Evolutionary conservation across 92 coral and sea anemone genomes (phyloP).

Genomic region (Paramuricea clavata): DNA sequence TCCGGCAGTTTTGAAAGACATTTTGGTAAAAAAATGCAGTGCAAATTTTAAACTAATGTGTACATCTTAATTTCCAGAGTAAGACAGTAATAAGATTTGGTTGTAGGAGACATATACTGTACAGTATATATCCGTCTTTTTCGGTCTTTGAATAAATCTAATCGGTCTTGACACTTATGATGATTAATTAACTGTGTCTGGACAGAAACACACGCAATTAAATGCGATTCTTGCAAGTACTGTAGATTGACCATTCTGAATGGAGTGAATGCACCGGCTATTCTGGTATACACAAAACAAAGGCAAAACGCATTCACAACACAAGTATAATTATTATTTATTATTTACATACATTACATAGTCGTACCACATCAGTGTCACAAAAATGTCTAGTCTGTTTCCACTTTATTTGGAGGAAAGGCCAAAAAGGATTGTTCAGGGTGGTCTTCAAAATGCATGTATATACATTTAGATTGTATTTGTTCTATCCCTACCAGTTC

Average conservation of each 20-base stretch:
- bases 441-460: slow-evolving; percentile 43
- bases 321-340: neutral
- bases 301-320: neutral
- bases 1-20: neutral
- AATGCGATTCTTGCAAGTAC: too few species aligned
- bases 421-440: slow-evolving; percentile 48
- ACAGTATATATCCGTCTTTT: too few species aligned
- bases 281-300: neutral
- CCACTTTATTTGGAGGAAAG: slow-evolving; percentile 45
- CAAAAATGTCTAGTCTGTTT: slow-evolving; percentile 33
- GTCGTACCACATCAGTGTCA: neutral
- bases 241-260: too few species aligned
- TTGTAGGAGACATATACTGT: neutral
- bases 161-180: neutral
- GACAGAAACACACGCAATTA: too few species aligned
- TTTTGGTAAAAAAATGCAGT: neutral
- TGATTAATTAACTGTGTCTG: too few species aligned
- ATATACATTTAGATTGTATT: slow-evolving; percentile 36
- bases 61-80: neutral
- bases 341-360: neutral
- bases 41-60: neutral
- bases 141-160: neutral
- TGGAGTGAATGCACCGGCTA: neutral
- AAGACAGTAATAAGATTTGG: neutral
- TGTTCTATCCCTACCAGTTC: neutral